These are phyloP conservation scores for Delphinapterus leucas DNA, from an alignment of 2,113 vertebrate genomes.

Conservation along the genomic window DNA sequence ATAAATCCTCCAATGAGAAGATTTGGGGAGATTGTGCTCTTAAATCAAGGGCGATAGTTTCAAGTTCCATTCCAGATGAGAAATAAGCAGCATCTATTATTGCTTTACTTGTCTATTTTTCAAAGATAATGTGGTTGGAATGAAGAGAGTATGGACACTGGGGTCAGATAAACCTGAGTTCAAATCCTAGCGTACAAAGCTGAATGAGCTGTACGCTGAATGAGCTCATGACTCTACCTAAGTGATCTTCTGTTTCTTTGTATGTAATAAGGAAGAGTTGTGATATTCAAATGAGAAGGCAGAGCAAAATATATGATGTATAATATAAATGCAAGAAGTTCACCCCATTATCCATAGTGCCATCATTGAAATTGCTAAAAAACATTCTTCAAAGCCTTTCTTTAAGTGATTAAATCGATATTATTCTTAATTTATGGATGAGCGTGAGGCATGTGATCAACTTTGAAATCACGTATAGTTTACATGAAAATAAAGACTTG, in stretches of 20 bases:
- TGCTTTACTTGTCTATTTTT: background rate
- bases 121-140: background rate
- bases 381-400: background rate
- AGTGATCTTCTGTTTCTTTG: background rate
- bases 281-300: background rate
- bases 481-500: background rate
- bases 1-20: background rate
- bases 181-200: background rate
- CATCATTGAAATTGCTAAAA: background rate
- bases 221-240: background rate
- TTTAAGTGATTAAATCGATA: background rate
- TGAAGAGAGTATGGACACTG: background rate
- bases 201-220: background rate
- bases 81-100: background rate
- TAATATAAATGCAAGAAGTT: background rate
- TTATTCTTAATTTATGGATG: background rate
- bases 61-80: background rate
- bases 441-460: background rate
- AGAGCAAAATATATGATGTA: background rate
- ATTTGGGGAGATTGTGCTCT: background rate
- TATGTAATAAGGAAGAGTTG: background rate
- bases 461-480: slow-evolving; percentile 1
- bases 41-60: background rate
- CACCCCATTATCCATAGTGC: background rate
- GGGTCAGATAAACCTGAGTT: background rate